Base-by-base conservation (phyloP, 2,113 vertebrate species). In the Gallinago jamesoni region DNA sequence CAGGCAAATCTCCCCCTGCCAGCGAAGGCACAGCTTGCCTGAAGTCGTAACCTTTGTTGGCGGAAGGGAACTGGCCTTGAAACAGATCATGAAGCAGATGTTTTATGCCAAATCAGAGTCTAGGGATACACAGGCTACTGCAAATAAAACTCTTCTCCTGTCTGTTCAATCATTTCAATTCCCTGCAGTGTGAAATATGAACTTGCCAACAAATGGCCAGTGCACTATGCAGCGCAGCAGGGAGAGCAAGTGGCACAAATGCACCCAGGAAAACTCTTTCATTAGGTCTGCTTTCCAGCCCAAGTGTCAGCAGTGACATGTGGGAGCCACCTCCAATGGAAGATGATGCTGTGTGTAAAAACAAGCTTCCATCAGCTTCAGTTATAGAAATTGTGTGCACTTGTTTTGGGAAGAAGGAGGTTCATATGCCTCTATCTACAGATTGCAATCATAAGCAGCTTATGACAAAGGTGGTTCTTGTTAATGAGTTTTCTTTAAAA, bases 11-110 rank as follows among this genome's bases (percentile, higher is more conserved):
- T 97, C 79, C 64, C 90, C 90, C 81, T 82, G 27, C 95, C 89
- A 95, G 94, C 9, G 27, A 96, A 96, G 86, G 93, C 95, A 97
- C 97, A 98, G 97, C 97, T 98, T 98, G 97, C 97, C 96, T 98
- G 77, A 98, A 98, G 98, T 97, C 59, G 30, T 97, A 98, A 98
- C 98, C 98, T 98, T 98, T 98, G 94, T 70, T 91, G 97, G 97
- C 15, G 33, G 91, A 97, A 97, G 95, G 81, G 94, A 98, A 93
- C 95, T 97, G 97, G 97, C 97, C 97, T 98, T 97, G 97, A 98
- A 98, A 98, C 97, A 98, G 97, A 98, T 98, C 98, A 98, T 93
- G 97, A 98, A 98, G 97, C 99, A 99, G 98, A 98, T 98, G 99
- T 98, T 99, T 98, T 97, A 98, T 97, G 97, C 97, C 98, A 98